Percentiles rank a stretch among this genome's conserved stretches.
These are phyloP conservation scores for Poecilobothrus nobilitatus DNA, from an alignment of 2,888 invertebrate species.

Conservation along the genomic window DNA sequence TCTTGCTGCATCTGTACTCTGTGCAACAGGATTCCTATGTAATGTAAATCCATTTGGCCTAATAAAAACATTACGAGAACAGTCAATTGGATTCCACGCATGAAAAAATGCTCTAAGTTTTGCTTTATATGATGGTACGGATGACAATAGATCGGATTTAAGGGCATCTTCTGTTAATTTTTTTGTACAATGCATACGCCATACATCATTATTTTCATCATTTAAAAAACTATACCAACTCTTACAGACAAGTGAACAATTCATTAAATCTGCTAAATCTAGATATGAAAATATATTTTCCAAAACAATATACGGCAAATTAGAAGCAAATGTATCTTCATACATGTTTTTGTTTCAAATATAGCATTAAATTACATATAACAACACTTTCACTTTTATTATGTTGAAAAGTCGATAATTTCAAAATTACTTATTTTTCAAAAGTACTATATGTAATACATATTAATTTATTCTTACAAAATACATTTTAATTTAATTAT, in stretches of 20 bases:
- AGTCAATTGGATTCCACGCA: constrained; percentile 96
- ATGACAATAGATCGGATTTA: constrained; percentile 83
- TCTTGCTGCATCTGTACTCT: constrained; percentile 92
- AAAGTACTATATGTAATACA: too few relatives aligned
- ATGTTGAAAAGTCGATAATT: too few relatives aligned
- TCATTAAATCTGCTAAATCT: constrained; percentile 73
- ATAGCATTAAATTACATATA: neutral
- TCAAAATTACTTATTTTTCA: too few relatives aligned
- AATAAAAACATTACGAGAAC: constrained; percentile 92
- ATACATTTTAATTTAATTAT: too few relatives aligned
- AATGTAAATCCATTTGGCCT: constrained; percentile 95
- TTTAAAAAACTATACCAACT: constrained; percentile 84
- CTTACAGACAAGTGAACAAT: constrained; percentile 87
- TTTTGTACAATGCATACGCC: constrained; percentile 81
- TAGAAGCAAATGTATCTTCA: constrained; percentile 53
- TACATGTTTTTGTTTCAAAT: neutral
- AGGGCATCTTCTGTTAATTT: constrained; percentile 76
- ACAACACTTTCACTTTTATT: neutral
- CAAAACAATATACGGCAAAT: constrained; percentile 69
- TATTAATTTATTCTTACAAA: too few relatives aligned
- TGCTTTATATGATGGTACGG: constrained; percentile 82
- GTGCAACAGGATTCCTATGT: constrained; percentile 96
- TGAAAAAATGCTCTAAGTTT: constrained; percentile 89
- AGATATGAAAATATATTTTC: constrained; percentile 89
- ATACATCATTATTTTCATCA: constrained; percentile 92